Percentiles rank a stretch among this genome's conserved stretches.
These are phyloP conservation scores for Sesia apiformis DNA, from an alignment of 2,888 invertebrate genomes.

Conservation along the genomic window DNA sequence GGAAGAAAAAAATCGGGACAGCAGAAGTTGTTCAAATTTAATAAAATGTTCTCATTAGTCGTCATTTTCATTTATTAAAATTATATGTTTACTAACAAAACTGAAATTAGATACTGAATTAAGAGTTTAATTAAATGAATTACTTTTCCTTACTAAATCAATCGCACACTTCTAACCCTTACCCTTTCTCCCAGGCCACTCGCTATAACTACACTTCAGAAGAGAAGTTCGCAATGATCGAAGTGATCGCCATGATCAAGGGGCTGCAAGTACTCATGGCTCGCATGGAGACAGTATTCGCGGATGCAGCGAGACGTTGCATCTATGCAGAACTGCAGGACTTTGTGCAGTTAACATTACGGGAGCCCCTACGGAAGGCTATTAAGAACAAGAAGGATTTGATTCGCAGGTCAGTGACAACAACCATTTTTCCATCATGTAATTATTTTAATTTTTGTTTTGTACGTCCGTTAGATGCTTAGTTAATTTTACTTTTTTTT, in stretches of 20 bases:
- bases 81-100: no score
- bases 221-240: slow-evolving; percentile 98
- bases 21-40: no score
- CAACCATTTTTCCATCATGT: no score
- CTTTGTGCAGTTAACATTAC: slow-evolving; percentile 90
- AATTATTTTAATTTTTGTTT: no score
- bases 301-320: slow-evolving; percentile 69
- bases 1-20: no score
- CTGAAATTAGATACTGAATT: no score
- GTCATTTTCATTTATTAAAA: no score
- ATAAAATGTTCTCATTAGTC: no score
- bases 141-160: no score
- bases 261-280: slow-evolving; percentile 97
- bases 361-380: slow-evolving; percentile 96
- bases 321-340: slow-evolving; percentile 98
- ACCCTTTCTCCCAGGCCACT: slow-evolving; percentile 80
- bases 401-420: slow-evolving; percentile 78
- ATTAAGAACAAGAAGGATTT: slow-evolving; percentile 98
- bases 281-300: slow-evolving; percentile 93
- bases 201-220: slow-evolving; percentile 97
- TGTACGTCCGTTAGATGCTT: no score
- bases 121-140: no score
- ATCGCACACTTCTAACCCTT: not conserved
- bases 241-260: slow-evolving; percentile 99
- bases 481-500: no score